Base-by-base conservation (phyloP, 2,113 vertebrate species). In the Morone saxatilis region DNA sequence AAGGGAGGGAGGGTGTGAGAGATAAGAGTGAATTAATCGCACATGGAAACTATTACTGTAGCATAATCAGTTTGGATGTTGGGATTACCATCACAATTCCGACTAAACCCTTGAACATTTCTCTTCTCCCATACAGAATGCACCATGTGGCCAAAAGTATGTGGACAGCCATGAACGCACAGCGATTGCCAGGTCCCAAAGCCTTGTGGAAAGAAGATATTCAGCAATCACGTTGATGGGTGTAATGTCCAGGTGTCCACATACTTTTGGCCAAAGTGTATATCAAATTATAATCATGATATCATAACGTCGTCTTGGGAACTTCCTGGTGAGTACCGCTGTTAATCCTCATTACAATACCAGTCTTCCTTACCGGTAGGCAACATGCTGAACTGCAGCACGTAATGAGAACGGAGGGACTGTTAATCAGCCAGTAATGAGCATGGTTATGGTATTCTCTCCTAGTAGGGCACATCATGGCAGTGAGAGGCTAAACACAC, bases 351-450 rank as follows among this genome's bases (percentile, higher is more conserved):
- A 62, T 61, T 25, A 47, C 7, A 25, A 45, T 36, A n/a, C 38
- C n/a, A 50, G 16, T 6, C 43, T 31, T 36, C n/a, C 66, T 66
- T 31, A 31, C 45, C 12, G 22, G n/a, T 36, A 22, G 31, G 63
- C 53, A 45, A 65, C 50, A 36, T 70, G 70, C 76, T 59, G 53
- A 59, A 57, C 14, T 50, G 61, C 45, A 54, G 47, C 60, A 41
- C 36, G 7, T 53, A 40, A 56, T 43, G 71, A 63, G 8, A 60
- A 57, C 8, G 11, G 51, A 57, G 59, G 51, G 61, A 69, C 67
- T 38, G 71, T 50, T 71, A 50, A 76, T 76, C 19, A 51, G 43
- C 5, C 66, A 43, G 38, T 80, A 41, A 75, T 71, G 66, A 75
- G 13, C 14, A 4, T 51, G 54, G 47, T 41, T 31, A 51, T 45